Evolutionary conservation across 2,113 vertebrate genomes (phyloP).

Genomic region (Clinocottus analis): DNA sequence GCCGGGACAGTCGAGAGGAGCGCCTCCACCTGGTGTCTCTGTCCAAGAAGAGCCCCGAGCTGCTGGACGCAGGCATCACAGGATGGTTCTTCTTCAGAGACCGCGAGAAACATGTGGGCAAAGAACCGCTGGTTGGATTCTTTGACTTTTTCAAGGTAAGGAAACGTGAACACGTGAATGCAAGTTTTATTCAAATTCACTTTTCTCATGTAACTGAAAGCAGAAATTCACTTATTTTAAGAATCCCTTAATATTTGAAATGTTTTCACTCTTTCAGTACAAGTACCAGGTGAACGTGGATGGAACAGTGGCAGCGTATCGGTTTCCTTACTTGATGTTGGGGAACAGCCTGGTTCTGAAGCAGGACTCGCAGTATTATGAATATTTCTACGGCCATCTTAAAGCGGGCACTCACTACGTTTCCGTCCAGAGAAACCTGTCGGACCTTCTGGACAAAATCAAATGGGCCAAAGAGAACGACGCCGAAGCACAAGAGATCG

Average conservation of each 20-base stretch:
- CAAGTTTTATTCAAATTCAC: neutral
- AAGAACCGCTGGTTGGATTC: conserved; percentile 89
- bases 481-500: conserved; percentile 83
- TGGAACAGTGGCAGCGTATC: conserved; percentile 93
- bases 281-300: conserved; percentile 96
- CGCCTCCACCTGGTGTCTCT: conserved; percentile 88
- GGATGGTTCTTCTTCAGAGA: conserved; percentile 96
- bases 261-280: conserved; percentile 76
- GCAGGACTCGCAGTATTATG: conserved; percentile 92
- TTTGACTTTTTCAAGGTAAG: conserved; percentile 97
- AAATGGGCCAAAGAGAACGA: conserved; percentile 93
- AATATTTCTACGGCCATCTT: conserved; percentile 89
- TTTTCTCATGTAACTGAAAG: neutral
- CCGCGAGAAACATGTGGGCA: conserved; percentile 89
- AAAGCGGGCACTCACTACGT: conserved; percentile 89
- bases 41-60: conserved; percentile 87
- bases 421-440: conserved; percentile 87
- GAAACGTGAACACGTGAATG: neutral
- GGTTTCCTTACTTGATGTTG: conserved; percentile 93
- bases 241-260: neutral
- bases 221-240: neutral
- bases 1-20: conserved; percentile 93
- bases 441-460: conserved; percentile 90
- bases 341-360: conserved; percentile 94
- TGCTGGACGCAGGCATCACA: conserved; percentile 95